A percentile compares a stretch with the other conserved stretches of the same genome.
Conservation (phyloP, 2,113 vertebrate species). For the Phalacrocorax carbo region DNA sequence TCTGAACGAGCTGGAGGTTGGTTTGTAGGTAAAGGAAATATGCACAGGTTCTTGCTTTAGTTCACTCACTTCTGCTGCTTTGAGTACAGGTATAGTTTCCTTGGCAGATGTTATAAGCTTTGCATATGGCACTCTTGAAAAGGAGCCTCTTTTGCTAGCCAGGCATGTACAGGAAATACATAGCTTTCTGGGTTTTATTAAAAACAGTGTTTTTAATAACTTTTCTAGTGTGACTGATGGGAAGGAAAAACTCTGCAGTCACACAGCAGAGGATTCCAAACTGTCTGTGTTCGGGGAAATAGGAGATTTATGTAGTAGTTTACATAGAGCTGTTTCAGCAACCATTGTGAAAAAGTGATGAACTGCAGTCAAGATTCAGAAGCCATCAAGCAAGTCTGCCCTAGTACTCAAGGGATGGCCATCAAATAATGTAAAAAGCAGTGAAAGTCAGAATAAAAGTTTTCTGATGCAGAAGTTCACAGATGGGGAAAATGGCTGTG, state of each 20-base stretch:
- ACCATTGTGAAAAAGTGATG: slow-evolving; percentile 10
- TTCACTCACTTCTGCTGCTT: background rate
- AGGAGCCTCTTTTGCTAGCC: background rate
- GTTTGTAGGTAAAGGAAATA: background rate
- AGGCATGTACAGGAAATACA: slow-evolving; percentile 32
- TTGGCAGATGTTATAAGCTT: background rate
- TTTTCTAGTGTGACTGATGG: slow-evolving; percentile 43
- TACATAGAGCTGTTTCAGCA: slow-evolving; percentile 20
- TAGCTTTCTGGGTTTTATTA: slow-evolving; percentile 49
- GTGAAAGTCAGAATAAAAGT: background rate
- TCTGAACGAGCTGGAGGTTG: background rate
- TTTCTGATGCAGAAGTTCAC: background rate
- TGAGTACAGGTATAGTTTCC: background rate
- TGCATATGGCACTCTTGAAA: background rate
- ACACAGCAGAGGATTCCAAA: slow-evolving; percentile 40
- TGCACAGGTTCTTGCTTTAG: background rate
- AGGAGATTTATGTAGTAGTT: slow-evolving; percentile 42
- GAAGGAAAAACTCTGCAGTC: slow-evolving; percentile 29
- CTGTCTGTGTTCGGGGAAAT: slow-evolving; percentile 2
- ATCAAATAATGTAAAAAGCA: background rate
- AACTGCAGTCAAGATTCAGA: slow-evolving; percentile 7
- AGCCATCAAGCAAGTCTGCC: background rate
- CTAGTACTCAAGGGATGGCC: background rate
- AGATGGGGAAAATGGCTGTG: background rate
- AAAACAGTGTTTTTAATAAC: slow-evolving; percentile 48